Evolutionary conservation across 2,797 vertebrate genomes (phyloP), one percentile per base, ranked within the genome.

Genomic region (Oryzias dopingdopingensis): DNA sequence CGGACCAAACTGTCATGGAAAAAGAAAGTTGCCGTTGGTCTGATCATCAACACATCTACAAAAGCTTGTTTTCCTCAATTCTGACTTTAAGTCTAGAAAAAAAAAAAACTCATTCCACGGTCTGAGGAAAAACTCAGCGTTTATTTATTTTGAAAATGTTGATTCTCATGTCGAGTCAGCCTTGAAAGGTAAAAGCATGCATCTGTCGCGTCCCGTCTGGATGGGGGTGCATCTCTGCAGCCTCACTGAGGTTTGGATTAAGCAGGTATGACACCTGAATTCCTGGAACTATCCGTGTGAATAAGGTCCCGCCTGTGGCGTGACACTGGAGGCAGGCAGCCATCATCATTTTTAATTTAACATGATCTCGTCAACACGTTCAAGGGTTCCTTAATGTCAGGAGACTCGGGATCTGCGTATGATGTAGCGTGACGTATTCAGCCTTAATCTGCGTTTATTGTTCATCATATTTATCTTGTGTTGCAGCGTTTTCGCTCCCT

Each of bases 361-460:
- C 79, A 6, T 81, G 80, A 87, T 84, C 84, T 72, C 65, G 85
- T 90, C 85, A 80, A 85, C 85, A 80, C 77, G 82, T 84, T 62
- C 59, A 74, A 81, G 86, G 84, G 87, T 86, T 85, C 84, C 79
- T 89, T 81, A 79, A 88, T 87, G 87, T 88, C 83, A 83, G 70
- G 88, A 87, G 88, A 84, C 85, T 82, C 14, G 49, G 82, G 77
- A 76, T 83, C 62, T 74, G 78, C 50, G 57, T 49, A 23, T 88
- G 85, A 88, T 86, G 77, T 50, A 61, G 82, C 78, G 78, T 88
- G 86, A 83, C 86, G 76, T 75, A 86, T 89, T 88, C 88, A 81
- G 86, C 87, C 84, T 87, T 86, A 88, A 89, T 89, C 87, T 88
- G 69, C 68, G 81, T 79, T 86, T 83, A 90, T 88, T 89, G 88